Base-by-base conservation (phyloP, 1,140 invertebrate genomes). In the Drosophila parvula region DNA sequence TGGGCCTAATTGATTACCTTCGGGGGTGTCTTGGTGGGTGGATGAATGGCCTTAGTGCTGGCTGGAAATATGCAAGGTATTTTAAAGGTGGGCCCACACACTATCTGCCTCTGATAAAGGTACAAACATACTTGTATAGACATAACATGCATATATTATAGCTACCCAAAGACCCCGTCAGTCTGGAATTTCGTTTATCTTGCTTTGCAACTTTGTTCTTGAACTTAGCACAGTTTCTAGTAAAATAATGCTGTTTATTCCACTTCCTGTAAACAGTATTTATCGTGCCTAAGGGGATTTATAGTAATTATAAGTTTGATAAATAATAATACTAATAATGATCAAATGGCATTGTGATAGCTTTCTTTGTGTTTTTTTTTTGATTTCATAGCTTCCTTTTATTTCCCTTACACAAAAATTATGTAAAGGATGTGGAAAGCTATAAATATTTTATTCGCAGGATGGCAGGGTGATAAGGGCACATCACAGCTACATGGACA, bases 1-100 rank as follows among this genome's bases (percentile, higher is more conserved):
- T 27, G 28, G 34, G 47, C 79, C 79, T 86, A 82, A 86, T 88
- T 86, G 83, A 86, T 88, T 77, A 58, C 47, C 69, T 50, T 45
- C 53, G 50, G 58, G 38, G 58, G 32, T 74, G 34, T 48, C 43
- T 22, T 32, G 16, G 61, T 74, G 69, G 76, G 70, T 65, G 69
- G 30, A 40, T 62, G 22, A 11, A 51, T 32, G 44, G 44, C 45
- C 30, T 14, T 32, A 41, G 30, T 53, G 48, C 43, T 38, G 48
- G 14, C 59, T 47, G 32, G 48, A 56, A 69, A 55, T 71, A 59
- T 63, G 47, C 53, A 16, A 81, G 77, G 55, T 68, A 74, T 58
- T 50, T 61, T 36, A 10, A 6, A 22, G 27, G 30, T 27, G 34
- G 32, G 10, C 44, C 48, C 41, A 58, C 53, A 47, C 61, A 71